Base-by-base conservation (phyloP, 92 coral and sea anemone species). In the Paragorgia papillata region DNA sequence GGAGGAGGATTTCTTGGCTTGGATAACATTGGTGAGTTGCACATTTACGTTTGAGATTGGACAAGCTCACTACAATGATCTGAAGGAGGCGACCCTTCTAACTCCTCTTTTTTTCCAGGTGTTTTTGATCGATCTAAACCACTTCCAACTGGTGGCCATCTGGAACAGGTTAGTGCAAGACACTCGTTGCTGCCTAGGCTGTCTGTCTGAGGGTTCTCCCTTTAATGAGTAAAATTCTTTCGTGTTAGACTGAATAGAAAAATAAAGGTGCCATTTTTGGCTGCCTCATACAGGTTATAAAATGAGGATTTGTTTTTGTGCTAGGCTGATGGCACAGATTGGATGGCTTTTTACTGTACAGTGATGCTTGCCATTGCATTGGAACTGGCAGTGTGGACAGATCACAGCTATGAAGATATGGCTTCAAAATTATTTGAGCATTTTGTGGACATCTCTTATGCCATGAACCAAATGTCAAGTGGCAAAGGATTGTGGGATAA, bases 241-340 rank as follows among this genome's bases (percentile, higher is more conserved):
- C n/a, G n/a, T n/a, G n/a, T n/a, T n/a, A n/a, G n/a, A n/a, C n/a
- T n/a, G n/a, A n/a, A n/a, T n/a, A n/a, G n/a, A n/a, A n/a, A n/a
- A n/a, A n/a, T n/a, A n/a, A n/a, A n/a, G n/a, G n/a, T n/a, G n/a
- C n/a, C n/a, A n/a, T n/a, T n/a, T n/a, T n/a, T n/a, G n/a, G n/a
- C n/a, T n/a, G n/a, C n/a, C n/a, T n/a, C n/a, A n/a, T n/a, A n/a
- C n/a, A n/a, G n/a, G n/a, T n/a, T n/a, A n/a, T n/a, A n/a, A n/a
- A n/a, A n/a, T n/a, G n/a, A n/a, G n/a, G n/a, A n/a, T n/a, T n/a
- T n/a, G n/a, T n/a, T n/a, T n/a, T n/a, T n/a, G n/a, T n/a, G n/a
- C n/a, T n/a, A 94, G 98, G 98, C 98, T 19, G 98, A 94, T 32
- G 98, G 98, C 44, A 94, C 98, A 5, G 98, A 97, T 2, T 94